These are phyloP conservation scores for Archips xylosteana DNA, from an alignment of 2,888 invertebrate species.

Conservation along the genomic window DNA sequence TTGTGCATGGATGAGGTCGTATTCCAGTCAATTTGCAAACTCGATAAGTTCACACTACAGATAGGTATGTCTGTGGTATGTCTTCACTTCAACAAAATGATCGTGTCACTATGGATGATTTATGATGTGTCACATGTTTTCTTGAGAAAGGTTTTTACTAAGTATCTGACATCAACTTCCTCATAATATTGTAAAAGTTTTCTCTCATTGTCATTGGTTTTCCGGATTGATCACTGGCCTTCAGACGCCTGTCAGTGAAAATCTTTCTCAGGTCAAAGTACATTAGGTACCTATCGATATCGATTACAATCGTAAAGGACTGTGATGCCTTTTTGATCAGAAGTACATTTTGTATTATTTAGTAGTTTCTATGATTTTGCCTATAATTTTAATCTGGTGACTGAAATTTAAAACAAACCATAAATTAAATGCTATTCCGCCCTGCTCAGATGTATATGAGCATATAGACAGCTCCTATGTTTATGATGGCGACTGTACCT, in stretches of 20 bases:
- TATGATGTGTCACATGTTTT: neutral
- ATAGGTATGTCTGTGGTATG: too few relatives aligned
- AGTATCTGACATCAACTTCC: neutral
- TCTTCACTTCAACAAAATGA: neutral
- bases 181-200: neutral
- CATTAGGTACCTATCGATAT: too few relatives aligned
- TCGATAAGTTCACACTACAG: slow-evolving; percentile 61
- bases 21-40: slow-evolving; percentile 87
- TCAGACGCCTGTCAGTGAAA: neutral
- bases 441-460: neutral
- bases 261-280: too few relatives aligned
- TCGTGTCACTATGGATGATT: neutral
- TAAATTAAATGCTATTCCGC: too few relatives aligned
- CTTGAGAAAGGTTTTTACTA: neutral
- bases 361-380: too few relatives aligned
- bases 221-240: neutral
- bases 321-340: too few relatives aligned
- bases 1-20: slow-evolving; percentile 84
- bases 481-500: too few relatives aligned
- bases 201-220: neutral
- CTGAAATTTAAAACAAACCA: too few relatives aligned
- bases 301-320: too few relatives aligned
- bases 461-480: too few relatives aligned
- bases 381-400: too few relatives aligned
- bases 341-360: too few relatives aligned